Percentiles rank a stretch among this genome's conserved stretches.
Evolutionary conservation across 2,888 invertebrate species (phyloP).

Genomic region (Pyrochroa serraticornis): DNA sequence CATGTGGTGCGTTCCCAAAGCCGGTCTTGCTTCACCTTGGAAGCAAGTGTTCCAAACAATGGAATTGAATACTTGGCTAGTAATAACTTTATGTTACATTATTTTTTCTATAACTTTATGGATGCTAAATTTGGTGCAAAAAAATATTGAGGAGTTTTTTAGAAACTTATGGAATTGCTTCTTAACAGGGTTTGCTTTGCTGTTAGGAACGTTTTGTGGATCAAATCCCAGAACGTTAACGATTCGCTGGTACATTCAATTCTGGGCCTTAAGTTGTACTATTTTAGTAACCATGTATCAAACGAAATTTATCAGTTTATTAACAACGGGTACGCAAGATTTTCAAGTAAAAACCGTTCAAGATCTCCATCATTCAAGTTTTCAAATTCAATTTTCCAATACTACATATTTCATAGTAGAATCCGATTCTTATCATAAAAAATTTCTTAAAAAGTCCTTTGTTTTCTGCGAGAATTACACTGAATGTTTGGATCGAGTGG

Average conservation of each 20-base stretch:
- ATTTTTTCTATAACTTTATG: not conserved
- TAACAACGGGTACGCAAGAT: not conserved
- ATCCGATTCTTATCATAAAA: not conserved
- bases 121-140: not conserved
- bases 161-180: constrained; percentile 28
- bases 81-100: not conserved
- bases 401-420: no score
- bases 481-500: constrained; percentile 1
- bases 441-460: not conserved
- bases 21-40: constrained; percentile 39
- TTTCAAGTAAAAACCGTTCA: constrained; percentile 1
- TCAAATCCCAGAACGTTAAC: not conserved
- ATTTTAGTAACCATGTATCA: constrained; percentile 1
- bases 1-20: constrained; percentile 47
- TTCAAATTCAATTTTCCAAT: not conserved
- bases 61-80: constrained; percentile 18
- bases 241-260: not conserved
- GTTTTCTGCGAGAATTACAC: not conserved
- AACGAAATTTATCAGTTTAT: constrained; percentile 6
- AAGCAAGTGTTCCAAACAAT: constrained; percentile 30
- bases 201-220: not conserved
- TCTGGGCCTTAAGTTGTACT: constrained; percentile 4
- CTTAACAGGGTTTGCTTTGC: constrained; percentile 7
- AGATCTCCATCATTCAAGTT: not conserved
- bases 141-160: not conserved